Base-by-base conservation (phyloP, 2,113 vertebrate genomes). In the Corythornis cristatus region DNA sequence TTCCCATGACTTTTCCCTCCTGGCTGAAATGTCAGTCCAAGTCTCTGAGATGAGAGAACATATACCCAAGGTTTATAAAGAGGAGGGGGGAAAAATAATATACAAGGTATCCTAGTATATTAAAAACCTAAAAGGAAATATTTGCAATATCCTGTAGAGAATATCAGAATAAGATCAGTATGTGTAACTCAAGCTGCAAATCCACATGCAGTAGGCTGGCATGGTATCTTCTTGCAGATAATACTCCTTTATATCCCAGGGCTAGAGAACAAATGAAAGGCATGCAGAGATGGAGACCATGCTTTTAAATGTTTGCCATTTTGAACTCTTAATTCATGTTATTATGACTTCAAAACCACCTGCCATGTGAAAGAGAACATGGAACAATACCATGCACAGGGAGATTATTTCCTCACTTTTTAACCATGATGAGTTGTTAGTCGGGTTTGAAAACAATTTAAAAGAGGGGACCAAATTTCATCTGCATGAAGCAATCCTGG, bases 61-160 rank as follows among this genome's bases (percentile, higher is more conserved):
- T 16, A 35, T 12, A 82, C 6, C n/a, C 22, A 42, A 84, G 43
- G 12, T 74, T 33, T 79, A 35, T 43, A 79, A 84, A 93, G 45
- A 28, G 12, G 22, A 4, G 5, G 5, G 48, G 7, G 9, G 11
- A 3, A 3, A 16, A 64, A 68, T 50, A 15, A 48, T 73, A 82
- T 9, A 66, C 37, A 64, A 94, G 70, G 70, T 78, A 91, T 66
- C 37, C 66, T 15, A n/a, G 57, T 91, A 93, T 96, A 97, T 97
- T 96, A 95, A 96, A 97, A 95, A 76, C 61, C 81, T 82, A 50
- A 82, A 76, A 95, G 81, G 91, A 93, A 89, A 58, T 70, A 92
- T 94, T 95, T 95, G 82, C 86, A 97, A 96, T 97, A 97, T 97
- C 96, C 96, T 97, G 97, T 65, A 46, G n/a, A 92, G 86, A 76